Evolutionary conservation across 1,140 invertebrate genomes (phyloP), one percentile per base, ranked within the genome.

Genomic region (Gryon sp.): DNA sequence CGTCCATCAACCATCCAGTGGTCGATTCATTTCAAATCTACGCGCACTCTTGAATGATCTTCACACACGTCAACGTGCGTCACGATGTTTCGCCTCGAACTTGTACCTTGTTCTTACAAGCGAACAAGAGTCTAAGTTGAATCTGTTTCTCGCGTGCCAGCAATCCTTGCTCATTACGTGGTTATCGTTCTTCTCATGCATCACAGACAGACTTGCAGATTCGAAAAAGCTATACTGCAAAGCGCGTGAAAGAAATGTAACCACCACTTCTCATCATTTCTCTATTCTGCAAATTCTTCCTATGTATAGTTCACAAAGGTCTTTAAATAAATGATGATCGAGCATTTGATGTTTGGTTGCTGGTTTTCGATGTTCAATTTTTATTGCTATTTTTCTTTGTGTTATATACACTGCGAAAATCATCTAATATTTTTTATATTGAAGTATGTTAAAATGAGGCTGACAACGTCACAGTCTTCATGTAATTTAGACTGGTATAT

Each of bases 1-100:
- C 80, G 86, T 87, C 83, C 86, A 87, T 86, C 84, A 87, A 86
- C 76, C 76, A 85, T 84, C 82, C 79, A 80, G 78, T 78, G 83
- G 79, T 86, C 84, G 83, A 87, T 86, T 85, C 48, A 63, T 60
- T 53, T 70, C 73, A 69, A 80, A 83, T 79, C 76, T 78, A 45
- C 26, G 66, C 36, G 32, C 55, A 52, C 48, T 48, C 14, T 9
- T 57, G 22, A 26, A 60, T 53, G 26, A 53, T 36, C 43, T 34
- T 48, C 59, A 11, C 66, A 40, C 69, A 62, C 52, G 50, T 77
- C 65, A 59, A 72, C 60, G 59, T 69, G 18, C 43, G 32, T 46
- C 53, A 38, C 36, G 36, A 20, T 41, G 20, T 16, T 50, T 28
- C 65, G 68, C 38, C 50, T 66, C 38, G 30, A 48, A 43, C 59